These are phyloP conservation scores for Cottus gobio DNA, from an alignment of 2,113 vertebrate genomes.

Conservation along the genomic window DNA sequence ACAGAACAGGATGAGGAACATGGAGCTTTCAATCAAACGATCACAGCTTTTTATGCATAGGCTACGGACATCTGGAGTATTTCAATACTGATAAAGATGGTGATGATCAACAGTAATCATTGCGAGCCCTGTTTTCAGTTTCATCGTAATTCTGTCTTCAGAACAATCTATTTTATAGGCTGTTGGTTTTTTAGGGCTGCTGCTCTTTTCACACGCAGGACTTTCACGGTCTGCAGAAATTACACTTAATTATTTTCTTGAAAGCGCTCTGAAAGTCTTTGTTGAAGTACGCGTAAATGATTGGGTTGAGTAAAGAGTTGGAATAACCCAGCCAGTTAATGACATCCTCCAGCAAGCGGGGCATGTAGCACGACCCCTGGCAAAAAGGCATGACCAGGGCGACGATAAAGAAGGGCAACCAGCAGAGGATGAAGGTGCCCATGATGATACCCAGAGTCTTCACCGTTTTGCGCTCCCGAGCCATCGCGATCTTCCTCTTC, in stretches of 20 bases:
- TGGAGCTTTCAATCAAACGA: constrained; percentile 47
- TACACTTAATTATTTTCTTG: constrained; percentile 97
- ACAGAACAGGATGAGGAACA: constrained; percentile 60
- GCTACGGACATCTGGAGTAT: constrained; percentile 47
- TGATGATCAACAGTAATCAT: constrained; percentile 31
- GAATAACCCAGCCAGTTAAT: constrained; percentile 99
- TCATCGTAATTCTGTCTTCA: not conserved
- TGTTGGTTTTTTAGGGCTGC: not conserved
- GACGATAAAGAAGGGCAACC: constrained; percentile 98
- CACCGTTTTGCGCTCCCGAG: constrained; percentile 95
- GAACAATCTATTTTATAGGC: constrained; percentile 1
- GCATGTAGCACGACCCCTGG: constrained; percentile 89
- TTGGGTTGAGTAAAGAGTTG: constrained; percentile 97
- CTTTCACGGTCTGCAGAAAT: constrained; percentile 88
- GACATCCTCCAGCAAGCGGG: constrained; percentile 88
- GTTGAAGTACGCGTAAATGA: constrained; percentile 99
- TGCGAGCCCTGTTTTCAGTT: constrained; percentile 14
- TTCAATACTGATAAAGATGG: constrained; percentile 23
- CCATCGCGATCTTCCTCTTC: constrained; percentile 92
- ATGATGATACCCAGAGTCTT: constrained; percentile 98
- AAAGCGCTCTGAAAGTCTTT: constrained; percentile 98
- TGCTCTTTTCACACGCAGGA: not conserved
- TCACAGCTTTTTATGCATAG: constrained; percentile 63
- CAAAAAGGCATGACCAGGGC: constrained; percentile 95
- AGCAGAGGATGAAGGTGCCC: constrained; percentile 98